Conservation (phyloP, 2,888 invertebrate species). For the Myopa testacea region DNA sequence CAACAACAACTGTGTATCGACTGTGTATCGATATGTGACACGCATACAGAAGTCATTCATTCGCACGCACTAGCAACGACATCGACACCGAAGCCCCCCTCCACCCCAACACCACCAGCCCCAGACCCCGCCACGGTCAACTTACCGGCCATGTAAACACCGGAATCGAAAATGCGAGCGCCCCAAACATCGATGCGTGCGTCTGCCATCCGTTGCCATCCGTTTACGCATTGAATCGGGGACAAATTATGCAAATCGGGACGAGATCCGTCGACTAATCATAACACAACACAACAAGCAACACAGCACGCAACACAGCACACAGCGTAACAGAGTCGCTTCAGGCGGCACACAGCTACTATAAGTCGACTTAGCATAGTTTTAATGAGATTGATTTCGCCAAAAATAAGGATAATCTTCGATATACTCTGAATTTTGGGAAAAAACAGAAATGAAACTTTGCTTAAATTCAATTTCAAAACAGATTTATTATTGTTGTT, state of each 20-base stretch:
- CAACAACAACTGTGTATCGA: slow-evolving; percentile 1
- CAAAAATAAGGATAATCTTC: neutral
- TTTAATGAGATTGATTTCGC: neutral
- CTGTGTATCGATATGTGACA: neutral
- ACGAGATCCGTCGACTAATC: neutral
- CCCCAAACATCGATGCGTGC: too few species aligned
- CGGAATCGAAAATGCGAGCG: too few species aligned
- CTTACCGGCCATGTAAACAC: too few species aligned
- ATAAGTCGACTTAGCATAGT: neutral
- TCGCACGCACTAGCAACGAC: neutral
- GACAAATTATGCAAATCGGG: slow-evolving; percentile 11
- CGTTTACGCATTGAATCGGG: neutral
- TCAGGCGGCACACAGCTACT: neutral
- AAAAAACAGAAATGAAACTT: too few species aligned
- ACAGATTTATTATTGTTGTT: neutral
- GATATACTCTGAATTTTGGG: neutral
- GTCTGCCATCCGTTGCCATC: neutral
- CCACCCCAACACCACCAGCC: neutral
- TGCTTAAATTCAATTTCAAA: too few species aligned
- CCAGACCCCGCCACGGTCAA: neutral
- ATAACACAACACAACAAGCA: neutral
- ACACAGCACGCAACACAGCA: too few species aligned
- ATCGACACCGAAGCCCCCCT: neutral
- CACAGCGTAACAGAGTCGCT: neutral
- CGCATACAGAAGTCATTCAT: slow-evolving; percentile 7